phyloP scores from a whole-genome alignment of 2,113 vertebrate species.

The Dicerorhinus sumatrensis region DNA sequence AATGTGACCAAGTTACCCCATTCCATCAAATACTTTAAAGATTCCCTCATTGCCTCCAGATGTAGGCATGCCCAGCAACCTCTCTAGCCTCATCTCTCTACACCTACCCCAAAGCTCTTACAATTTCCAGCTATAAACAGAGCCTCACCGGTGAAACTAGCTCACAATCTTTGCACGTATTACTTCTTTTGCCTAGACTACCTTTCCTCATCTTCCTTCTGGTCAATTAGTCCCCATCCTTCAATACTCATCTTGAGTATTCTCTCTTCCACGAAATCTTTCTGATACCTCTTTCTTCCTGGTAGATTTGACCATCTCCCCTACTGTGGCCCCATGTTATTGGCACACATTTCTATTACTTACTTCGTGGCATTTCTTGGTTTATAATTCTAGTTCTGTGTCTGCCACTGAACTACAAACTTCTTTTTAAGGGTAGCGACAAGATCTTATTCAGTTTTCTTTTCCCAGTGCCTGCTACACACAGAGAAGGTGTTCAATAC shows the following conservation, averaged over 20 bases:
- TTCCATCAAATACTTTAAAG: background rate
- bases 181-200: background rate
- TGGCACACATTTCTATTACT: background rate
- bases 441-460: slow-evolving; percentile 19
- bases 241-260: too few species aligned
- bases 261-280: background rate
- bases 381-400: background rate
- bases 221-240: background rate
- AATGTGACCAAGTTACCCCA: background rate
- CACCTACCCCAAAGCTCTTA: background rate
- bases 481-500: background rate
- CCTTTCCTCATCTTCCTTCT: background rate
- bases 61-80: accelerated
- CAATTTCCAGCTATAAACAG: background rate
- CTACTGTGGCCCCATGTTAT: background rate
- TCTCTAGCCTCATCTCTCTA: background rate
- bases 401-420: background rate
- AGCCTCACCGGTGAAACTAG: accelerated
- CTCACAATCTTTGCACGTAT: background rate
- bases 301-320: background rate
- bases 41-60: background rate
- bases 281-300: background rate
- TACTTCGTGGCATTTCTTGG: background rate
- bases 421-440: slow-evolving; percentile 6
- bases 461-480: background rate